Percentiles rank a stretch among this genome's conserved stretches.
Conservation (phyloP, 2,888 invertebrate genomes). For the Ischnura elegans region DNA sequence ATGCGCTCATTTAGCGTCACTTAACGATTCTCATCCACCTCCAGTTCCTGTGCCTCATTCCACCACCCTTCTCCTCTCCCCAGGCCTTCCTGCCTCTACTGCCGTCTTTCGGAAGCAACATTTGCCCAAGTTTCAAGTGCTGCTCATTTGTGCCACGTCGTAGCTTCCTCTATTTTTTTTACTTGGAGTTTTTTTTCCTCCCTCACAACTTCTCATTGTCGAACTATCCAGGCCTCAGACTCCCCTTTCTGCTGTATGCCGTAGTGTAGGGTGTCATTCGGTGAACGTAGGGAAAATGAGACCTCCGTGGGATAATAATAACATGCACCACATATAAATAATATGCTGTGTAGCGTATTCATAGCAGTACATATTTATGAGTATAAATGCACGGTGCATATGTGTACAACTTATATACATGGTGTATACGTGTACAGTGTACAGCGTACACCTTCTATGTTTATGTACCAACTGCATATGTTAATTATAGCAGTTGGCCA, state of each 20-base stretch:
- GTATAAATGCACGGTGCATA: too few relatives aligned
- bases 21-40: neutral
- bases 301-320: too few relatives aligned
- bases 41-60: neutral
- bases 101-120: neutral
- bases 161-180: neutral
- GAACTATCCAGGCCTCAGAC: neutral
- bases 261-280: too few relatives aligned
- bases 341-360: too few relatives aligned
- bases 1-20: slow-evolving; percentile 35
- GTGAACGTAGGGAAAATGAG: too few relatives aligned
- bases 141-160: neutral
- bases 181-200: neutral
- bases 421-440: too few relatives aligned
- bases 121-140: slow-evolving; percentile 5
- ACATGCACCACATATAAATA: too few relatives aligned
- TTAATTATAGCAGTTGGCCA: too few relatives aligned
- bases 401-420: too few relatives aligned
- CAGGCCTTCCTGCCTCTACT: neutral
- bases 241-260: neutral
- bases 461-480: too few relatives aligned
- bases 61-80: neutral
- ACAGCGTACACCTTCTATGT: too few relatives aligned
- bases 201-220: neutral
- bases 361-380: too few relatives aligned